Evolutionary conservation across 2,888 invertebrate species (phyloP), one percentile per base, ranked within the genome.

Genomic region (Lithophane socia): DNA sequence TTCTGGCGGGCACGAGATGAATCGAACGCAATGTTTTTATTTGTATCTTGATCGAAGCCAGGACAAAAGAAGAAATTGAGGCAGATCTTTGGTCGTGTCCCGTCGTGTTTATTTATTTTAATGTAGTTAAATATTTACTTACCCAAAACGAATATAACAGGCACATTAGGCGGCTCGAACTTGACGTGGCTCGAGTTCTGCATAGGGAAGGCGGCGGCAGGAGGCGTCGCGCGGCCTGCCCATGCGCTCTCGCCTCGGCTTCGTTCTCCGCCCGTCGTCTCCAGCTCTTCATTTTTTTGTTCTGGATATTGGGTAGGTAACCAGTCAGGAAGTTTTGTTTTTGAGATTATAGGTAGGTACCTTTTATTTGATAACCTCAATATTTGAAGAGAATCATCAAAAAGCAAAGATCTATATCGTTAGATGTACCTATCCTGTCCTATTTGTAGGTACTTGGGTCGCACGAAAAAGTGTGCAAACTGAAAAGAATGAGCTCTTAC

Each of bases 141-240:
- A 98, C 98, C 98, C 94, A 99, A 97, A 86, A 99, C 97, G 95
- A 99, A 99, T 97, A 99, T 98, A 93, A 99, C 98, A 78, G 99
- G 99, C 91, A 98, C 98, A 93, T 97, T 98, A 69, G 98, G 98
- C 86, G 98, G 97, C 96, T 98, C 98, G 94, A 98, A 98, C 94
- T 98, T 98, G 95, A 98, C 98, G 90, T 98, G 97, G 91, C 98
- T 98, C 86, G 97, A 97, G 95, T 98, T 98, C 94, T 98, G 98
- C 97, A 98, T 98, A 81, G 98, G 98, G 92, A 98, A 98, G 89
- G 97, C 97, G 82, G 97, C 98, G 85, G 97, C 97, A 61, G 97
- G 97, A 66, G 98, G 98, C 71, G 98, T 98, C 87, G 97, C 94
- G 94, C 97, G 95, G 92, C 97, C 95, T 89, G 94, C 95, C 97